phyloP scores from a whole-genome alignment of 1,140 invertebrate genomes.

The Temnothorax curvispinosus region DNA sequence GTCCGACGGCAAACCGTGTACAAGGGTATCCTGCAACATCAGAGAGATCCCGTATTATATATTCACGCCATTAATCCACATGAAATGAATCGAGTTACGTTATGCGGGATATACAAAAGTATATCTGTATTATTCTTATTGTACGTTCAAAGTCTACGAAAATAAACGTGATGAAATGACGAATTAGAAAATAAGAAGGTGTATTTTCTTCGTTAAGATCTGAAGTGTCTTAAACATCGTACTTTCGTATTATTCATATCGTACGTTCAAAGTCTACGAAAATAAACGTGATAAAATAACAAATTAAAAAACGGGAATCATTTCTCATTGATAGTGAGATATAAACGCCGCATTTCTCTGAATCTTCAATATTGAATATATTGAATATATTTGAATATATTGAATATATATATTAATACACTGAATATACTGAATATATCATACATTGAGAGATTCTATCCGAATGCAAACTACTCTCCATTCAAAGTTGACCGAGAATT shows the following conservation, averaged over 20 bases:
- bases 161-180: not conserved
- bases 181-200: not conserved
- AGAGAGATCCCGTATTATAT: not conserved
- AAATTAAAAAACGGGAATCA: not conserved
- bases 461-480: too few relatives aligned
- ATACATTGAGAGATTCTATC: too few relatives aligned
- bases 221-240: not conserved
- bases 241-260: not conserved
- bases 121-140: not conserved
- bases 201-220: not conserved
- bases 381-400: too few relatives aligned
- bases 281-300: not conserved
- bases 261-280: not conserved
- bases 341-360: too few relatives aligned
- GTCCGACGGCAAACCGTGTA: slow-evolving; percentile 90
- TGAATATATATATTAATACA: too few relatives aligned
- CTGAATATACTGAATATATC: too few relatives aligned
- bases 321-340: too few relatives aligned
- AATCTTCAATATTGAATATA: too few relatives aligned
- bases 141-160: not conserved
- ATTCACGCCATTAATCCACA: not conserved
- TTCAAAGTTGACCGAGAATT: too few relatives aligned
- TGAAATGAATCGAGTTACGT: not conserved
- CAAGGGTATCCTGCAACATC: slow-evolving; percentile 90
- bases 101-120: not conserved